Conservation (phyloP, 2,888 invertebrate genomes). For the Cataglyphis cursor region DNA sequence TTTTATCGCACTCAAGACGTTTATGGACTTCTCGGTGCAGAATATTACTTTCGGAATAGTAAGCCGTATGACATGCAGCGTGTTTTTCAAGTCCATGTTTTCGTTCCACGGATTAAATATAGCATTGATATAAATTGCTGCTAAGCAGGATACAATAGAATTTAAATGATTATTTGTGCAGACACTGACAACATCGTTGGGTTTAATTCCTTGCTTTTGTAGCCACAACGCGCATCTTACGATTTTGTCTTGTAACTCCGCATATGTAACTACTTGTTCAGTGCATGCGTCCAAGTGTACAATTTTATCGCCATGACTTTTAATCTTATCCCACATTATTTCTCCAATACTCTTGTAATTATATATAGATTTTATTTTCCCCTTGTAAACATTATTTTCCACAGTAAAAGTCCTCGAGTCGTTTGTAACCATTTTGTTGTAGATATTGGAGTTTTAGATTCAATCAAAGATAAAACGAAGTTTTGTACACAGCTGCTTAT, state of each 20-base stretch:
- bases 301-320: conserved; percentile 58
- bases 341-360: conserved; percentile 63
- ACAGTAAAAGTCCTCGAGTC: conserved; percentile 52
- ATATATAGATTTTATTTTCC: background rate
- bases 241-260: conserved; percentile 73
- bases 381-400: conserved; percentile 72
- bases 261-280: conserved; percentile 72
- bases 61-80: conserved; percentile 71
- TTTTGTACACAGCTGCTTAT: too few relatives aligned
- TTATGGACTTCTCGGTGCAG: conserved; percentile 56
- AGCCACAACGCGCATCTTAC: conserved; percentile 82
- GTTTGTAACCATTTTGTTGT: background rate
- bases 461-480: too few relatives aligned
- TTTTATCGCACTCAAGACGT: conserved; percentile 62
- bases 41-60: conserved; percentile 80
- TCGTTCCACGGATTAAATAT: conserved; percentile 80
- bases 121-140: conserved; percentile 76
- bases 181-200: conserved; percentile 76
- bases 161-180: conserved; percentile 80
- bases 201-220: conserved; percentile 73
- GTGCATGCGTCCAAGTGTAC: conserved; percentile 76
- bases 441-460: background rate
- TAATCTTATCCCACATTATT: conserved; percentile 67
- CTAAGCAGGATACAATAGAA: conserved; percentile 77
- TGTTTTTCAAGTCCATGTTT: conserved; percentile 68